Conservation (phyloP, 2,113 vertebrate species). For the Prunella fulvescens region DNA sequence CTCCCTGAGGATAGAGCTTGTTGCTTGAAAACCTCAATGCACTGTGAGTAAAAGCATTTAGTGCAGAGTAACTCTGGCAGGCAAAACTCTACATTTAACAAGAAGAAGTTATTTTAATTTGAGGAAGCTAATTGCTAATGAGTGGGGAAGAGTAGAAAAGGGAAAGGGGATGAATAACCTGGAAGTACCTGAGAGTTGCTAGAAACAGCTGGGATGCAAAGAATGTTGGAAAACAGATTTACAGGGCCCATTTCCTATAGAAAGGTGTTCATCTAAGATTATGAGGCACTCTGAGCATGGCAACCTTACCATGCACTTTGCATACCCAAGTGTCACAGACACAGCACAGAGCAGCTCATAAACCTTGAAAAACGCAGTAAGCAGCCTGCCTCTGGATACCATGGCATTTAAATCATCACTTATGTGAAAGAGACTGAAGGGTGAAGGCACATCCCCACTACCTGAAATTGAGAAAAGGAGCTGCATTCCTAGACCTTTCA, state of each 20-base stretch:
- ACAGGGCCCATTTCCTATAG: background rate
- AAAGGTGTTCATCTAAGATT: background rate
- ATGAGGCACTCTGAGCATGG: background rate
- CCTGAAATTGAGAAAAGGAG: background rate
- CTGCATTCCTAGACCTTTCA: background rate
- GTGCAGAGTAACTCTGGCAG: background rate
- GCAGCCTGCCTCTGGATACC: background rate
- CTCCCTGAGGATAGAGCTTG: background rate
- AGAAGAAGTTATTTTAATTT: constrained; percentile 5
- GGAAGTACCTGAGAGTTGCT: background rate
- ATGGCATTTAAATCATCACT: background rate
- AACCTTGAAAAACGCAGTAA: background rate
- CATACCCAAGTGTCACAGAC: background rate
- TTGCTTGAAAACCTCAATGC: background rate
- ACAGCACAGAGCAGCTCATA: background rate
- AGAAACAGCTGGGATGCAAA: background rate
- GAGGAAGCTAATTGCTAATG: background rate
- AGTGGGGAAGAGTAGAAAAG: background rate
- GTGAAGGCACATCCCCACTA: background rate
- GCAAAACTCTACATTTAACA: background rate
- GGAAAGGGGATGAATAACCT: background rate
- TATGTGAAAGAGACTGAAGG: background rate
- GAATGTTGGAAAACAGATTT: background rate
- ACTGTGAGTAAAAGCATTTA: background rate
- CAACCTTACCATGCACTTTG: background rate